Base-by-base conservation (phyloP, 2,113 vertebrate species). In the Urocitellus parryii region DNA sequence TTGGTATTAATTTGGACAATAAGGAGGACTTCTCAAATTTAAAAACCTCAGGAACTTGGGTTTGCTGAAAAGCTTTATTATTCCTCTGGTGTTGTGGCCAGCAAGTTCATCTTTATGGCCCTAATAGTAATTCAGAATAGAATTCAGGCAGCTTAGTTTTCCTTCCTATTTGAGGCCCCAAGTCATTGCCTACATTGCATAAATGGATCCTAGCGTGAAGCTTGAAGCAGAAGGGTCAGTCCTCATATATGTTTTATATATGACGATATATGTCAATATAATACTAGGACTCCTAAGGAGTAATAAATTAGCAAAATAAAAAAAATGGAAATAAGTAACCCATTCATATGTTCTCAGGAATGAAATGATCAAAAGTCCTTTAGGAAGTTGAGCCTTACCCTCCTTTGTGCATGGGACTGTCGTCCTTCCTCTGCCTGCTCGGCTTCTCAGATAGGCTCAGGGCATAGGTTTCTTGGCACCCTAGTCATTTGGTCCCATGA, bases 71-170 rank as follows among this genome's bases (percentile, higher is more conserved):
- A 82, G 17, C 22, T 45, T 29, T 45, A 48, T n/a, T 77, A 90
- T 56, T 61, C 29, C 27, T 90, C 32, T 82, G 11, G 16, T 90
- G 58, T 5, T 77, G 56, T 61, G 16, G 27, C n/a, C 83, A 48
- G 17, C 9, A 91, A 73, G 25, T 92, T 94, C 17, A 63, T 51
- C 29, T 27, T 92, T 63, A 42, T 42, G 27, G 16, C 18, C 5
- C 25, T 74, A 27, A 53, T 58, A 87, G 12, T 76, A 27, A 82
- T 90, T 85, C 18, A 79, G 65, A 96, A 76, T 81, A 79, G 65
- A 96, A 76, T 81, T 85, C 42, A 91, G 53, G 63, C 48, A 10
- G 8, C 29, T 94, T 81, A 42, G 61, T 80, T 73, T 87, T 70
- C 22, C 18, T 87, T 96, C 14, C 20, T 85, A 9, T 65, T 51